Percentiles rank a stretch among this genome's conserved stretches.
Conservation (phyloP, 1,140 invertebrate genomes). For the Dendrolimus punctatus region DNA sequence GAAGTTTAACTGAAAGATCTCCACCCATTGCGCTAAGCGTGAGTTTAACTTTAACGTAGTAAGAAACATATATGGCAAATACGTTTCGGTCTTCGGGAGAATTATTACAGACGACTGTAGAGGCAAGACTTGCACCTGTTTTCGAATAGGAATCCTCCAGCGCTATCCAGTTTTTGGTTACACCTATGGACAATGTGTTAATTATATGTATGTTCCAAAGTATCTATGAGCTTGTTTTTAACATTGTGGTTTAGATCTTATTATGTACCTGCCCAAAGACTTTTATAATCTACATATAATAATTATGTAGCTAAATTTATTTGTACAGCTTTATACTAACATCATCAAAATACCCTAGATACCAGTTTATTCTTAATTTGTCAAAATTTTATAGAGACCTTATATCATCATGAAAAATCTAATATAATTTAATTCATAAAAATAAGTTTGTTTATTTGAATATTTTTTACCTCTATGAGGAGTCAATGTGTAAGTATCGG, state of each 20-base stretch:
- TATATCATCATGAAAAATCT: no score
- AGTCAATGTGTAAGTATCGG: constrained; percentile 76
- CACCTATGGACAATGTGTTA: constrained; percentile 44
- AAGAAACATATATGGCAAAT: constrained; percentile 91
- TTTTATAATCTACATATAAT: no score
- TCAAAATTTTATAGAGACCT: no score
- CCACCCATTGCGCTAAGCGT: constrained; percentile 85
- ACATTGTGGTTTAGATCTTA: no score
- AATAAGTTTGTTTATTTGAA: not conserved
- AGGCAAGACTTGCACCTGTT: constrained; percentile 78
- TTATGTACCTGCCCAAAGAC: no score
- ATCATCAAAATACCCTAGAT: no score
- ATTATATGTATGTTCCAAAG: no score
- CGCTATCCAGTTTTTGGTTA: constrained; percentile 88
- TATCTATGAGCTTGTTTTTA: no score
- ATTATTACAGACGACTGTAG: constrained; percentile 77
- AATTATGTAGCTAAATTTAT: no score
- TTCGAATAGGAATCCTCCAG: constrained; percentile 84
- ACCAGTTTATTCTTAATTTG: no score
- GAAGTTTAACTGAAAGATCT: constrained; percentile 84
- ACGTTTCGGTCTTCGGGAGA: constrained; percentile 83
- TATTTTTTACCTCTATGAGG: constrained; percentile 76
- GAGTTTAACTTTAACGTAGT: constrained; percentile 90
- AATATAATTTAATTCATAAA: no score
- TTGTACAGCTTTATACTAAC: no score